Evolutionary conservation across 2,888 invertebrate genomes (phyloP).

Genomic region (Pammene aurita): DNA sequence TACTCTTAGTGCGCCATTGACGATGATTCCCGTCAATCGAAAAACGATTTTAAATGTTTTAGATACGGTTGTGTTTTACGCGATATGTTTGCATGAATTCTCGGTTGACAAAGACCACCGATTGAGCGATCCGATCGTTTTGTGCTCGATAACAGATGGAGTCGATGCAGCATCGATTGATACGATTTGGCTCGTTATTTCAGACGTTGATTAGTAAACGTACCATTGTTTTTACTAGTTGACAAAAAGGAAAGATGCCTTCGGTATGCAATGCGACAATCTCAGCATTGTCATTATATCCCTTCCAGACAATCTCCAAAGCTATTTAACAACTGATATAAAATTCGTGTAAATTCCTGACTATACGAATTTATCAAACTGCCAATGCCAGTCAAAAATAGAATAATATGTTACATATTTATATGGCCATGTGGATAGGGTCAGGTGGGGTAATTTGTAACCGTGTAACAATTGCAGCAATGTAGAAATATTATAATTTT

Average conservation of each 20-base stretch:
- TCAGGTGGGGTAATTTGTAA: no score
- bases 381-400: no score
- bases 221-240: constrained; percentile 30
- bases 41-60: constrained; percentile 17
- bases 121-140: constrained; percentile 45
- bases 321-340: constrained; percentile 6
- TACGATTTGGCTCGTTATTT: constrained; percentile 43
- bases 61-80: constrained; percentile 25
- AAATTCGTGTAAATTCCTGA: neutral
- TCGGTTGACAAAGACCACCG: constrained; percentile 44
- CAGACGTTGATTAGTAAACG: constrained; percentile 42
- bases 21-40: neutral
- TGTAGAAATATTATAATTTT: no score
- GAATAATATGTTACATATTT: no score
- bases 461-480: no score
- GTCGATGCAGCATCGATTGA: constrained; percentile 37
- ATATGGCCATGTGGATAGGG: no score
- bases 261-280: constrained; percentile 13
- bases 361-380: neutral
- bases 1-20: constrained; percentile 32
- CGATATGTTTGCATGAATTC: constrained; percentile 20
- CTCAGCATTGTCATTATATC: constrained; percentile 1
- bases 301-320: neutral
- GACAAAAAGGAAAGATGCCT: constrained; percentile 18
- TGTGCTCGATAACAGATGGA: constrained; percentile 37